These are phyloP conservation scores for Calonectris borealis DNA, from an alignment of 2,113 vertebrate genomes.

Conservation along the genomic window DNA sequence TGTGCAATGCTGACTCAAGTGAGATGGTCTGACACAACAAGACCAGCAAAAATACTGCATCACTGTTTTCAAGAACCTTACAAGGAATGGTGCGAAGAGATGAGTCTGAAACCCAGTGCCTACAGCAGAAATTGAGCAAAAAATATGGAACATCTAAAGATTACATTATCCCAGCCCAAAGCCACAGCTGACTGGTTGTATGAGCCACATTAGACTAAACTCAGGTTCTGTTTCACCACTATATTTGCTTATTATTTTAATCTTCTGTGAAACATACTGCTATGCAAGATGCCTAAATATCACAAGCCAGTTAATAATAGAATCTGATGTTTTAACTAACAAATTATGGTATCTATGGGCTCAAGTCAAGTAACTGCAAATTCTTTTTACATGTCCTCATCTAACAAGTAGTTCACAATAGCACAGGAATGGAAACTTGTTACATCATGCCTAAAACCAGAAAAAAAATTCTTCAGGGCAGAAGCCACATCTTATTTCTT, in stretches of 20 bases:
- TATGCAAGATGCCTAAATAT: background rate
- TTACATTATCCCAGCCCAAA: background rate
- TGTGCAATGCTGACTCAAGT: background rate
- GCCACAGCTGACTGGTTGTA: background rate
- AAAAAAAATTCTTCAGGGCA: background rate
- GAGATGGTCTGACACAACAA: background rate
- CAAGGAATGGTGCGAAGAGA: background rate
- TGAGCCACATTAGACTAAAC: background rate
- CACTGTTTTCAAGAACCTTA: background rate
- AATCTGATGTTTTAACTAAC: background rate
- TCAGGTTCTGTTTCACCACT: background rate
- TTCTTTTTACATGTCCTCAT: background rate
- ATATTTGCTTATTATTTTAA: background rate
- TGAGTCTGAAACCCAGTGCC: background rate
- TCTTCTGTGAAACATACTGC: background rate
- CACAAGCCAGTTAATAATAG: background rate
- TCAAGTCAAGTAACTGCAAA: background rate
- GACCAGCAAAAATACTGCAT: background rate
- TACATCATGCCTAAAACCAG: slow-evolving; percentile 29
- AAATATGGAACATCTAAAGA: background rate
- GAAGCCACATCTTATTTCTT: background rate
- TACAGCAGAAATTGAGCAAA: background rate
- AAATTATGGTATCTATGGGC: background rate
- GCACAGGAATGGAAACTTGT: slow-evolving; percentile 2
- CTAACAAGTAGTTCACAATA: background rate